Conservation (phyloP, 2,797 vertebrate species). For the Lacerta agilis region DNA sequence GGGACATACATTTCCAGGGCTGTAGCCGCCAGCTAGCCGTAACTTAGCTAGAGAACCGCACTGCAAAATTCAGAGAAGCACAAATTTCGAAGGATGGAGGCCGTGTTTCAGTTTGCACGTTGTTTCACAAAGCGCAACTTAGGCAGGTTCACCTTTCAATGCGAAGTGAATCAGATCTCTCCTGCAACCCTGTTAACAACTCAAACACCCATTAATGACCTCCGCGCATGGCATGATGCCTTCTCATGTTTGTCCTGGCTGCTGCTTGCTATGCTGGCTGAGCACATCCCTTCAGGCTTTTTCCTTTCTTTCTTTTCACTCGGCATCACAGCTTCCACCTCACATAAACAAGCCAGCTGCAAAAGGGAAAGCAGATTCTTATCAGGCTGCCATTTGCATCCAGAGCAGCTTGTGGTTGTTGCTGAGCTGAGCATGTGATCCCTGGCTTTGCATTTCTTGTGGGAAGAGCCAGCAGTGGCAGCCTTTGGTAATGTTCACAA, state of each 20-base stretch:
- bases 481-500: neutral
- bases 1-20: no score
- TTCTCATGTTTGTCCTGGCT: neutral
- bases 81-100: no score
- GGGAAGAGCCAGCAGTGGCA: neutral
- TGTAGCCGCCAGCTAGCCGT: no score
- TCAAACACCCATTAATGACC: neutral
- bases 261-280: neutral
- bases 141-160: no score
- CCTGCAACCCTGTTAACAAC: neutral
- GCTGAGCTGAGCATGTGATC: neutral
- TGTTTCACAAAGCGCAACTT: no score
- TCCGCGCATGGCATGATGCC: neutral
- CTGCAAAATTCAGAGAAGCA: no score
- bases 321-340: neutral
- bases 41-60: no score
- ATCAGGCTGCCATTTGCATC: slow-evolving; percentile 15
- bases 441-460: neutral
- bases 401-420: slow-evolving; percentile 14
- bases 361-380: neutral
- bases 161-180: no score
- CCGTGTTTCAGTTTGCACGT: no score
- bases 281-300: neutral
- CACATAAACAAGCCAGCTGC: neutral
- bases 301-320: neutral